phyloP scores from a whole-genome alignment of 2,797 vertebrate species.

The Heteromormyrus szaboi region DNA sequence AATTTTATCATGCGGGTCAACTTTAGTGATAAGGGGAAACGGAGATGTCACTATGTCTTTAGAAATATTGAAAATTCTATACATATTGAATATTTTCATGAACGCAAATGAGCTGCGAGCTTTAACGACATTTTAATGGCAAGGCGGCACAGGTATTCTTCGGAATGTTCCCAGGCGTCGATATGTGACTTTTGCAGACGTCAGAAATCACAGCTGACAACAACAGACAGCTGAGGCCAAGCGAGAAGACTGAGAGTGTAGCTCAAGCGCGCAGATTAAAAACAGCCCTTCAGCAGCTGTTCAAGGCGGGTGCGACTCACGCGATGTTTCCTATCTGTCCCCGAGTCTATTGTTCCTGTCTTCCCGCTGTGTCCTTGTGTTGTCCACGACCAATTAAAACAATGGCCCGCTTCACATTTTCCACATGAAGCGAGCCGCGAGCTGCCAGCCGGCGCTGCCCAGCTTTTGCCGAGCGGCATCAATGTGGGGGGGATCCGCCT shows the following conservation, averaged over 20 bases:
- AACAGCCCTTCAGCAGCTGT: conserved; percentile 2
- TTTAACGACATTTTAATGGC: background rate
- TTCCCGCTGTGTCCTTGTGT: conserved; percentile 22
- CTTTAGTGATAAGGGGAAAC: background rate
- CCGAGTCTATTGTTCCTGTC: conserved; percentile 14
- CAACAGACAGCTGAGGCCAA: background rate
- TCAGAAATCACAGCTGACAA: background rate
- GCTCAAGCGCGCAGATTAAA: background rate
- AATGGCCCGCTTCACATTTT: conserved; percentile 17
- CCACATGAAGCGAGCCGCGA: background rate
- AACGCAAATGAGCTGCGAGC: background rate
- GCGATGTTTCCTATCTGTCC: conserved; percentile 15
- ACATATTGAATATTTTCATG: background rate
- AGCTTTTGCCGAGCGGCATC: background rate
- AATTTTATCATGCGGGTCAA: background rate
- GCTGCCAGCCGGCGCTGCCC: background rate
- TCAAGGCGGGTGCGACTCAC: background rate
- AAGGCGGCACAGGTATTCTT: background rate
- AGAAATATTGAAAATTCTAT: background rate
- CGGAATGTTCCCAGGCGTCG: background rate
- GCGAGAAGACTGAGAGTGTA: background rate
- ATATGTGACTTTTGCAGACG: background rate
- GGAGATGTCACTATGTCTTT: conserved; percentile 6
- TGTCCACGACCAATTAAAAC: conserved; percentile 22
- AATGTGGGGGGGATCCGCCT: background rate